Conservation (phyloP, 2,888 invertebrate genomes). For the Sarcophaga variegata region DNA sequence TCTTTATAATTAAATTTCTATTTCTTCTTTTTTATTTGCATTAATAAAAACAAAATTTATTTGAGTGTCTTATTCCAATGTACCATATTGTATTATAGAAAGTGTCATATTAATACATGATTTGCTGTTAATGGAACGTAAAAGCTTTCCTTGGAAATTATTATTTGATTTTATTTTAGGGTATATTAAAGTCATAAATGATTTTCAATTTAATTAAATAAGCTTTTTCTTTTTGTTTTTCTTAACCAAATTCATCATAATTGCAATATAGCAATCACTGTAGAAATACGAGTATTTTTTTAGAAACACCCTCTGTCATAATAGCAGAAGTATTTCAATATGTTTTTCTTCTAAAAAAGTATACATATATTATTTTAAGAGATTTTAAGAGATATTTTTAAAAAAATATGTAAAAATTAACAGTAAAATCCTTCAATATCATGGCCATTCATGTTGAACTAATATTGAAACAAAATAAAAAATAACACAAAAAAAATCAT, state of each 20-base stretch:
- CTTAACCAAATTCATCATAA: background rate
- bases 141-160: background rate
- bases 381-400: background rate
- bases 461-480: slow-evolving; percentile 40
- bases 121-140: background rate
- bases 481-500: background rate
- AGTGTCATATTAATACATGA: background rate
- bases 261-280: background rate
- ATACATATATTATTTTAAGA: background rate
- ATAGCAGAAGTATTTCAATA: background rate
- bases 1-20: too few species aligned
- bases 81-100: background rate
- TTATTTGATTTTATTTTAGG: background rate
- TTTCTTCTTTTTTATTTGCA: background rate
- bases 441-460: slow-evolving; percentile 47
- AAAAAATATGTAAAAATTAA: slow-evolving; percentile 16
- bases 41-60: background rate
- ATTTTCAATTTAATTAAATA: background rate
- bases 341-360: background rate
- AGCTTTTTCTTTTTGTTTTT: background rate
- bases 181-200: background rate
- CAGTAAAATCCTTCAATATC: slow-evolving; percentile 34
- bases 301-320: background rate
- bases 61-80: background rate
- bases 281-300: background rate